Evolutionary conservation across 2,888 invertebrate species (phyloP).

Genomic region (Erebia aethiops): DNA sequence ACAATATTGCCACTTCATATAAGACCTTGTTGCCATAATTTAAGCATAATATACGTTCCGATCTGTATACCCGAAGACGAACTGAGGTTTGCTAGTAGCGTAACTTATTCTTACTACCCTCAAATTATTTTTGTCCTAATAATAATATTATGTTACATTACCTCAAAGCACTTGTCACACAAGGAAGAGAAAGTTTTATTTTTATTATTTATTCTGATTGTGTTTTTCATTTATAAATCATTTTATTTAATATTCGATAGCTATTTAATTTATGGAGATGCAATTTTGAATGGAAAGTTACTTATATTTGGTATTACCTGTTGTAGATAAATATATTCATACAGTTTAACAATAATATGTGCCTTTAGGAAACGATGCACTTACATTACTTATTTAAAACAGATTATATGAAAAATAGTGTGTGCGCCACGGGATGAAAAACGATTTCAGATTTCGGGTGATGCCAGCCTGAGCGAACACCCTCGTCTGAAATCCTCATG

Average conservation of each 20-base stretch:
- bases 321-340: slow-evolving; percentile 40
- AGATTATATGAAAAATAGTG: too few relatives aligned
- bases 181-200: slow-evolving; percentile 42
- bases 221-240: slow-evolving; percentile 37
- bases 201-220: slow-evolving; percentile 38
- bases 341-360: slow-evolving; percentile 43
- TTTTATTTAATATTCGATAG: slow-evolving; percentile 33
- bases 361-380: slow-evolving; percentile 25
- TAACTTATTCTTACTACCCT: background rate
- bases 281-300: slow-evolving; percentile 39
- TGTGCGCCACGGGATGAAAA: too few relatives aligned
- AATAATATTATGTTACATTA: slow-evolving; percentile 33
- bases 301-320: slow-evolving; percentile 40
- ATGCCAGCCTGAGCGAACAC: too few relatives aligned
- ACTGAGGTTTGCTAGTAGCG: background rate
- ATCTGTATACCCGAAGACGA: background rate
- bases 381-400: background rate
- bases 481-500: too few relatives aligned
- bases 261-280: slow-evolving; percentile 35
- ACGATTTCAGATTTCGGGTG: too few relatives aligned
- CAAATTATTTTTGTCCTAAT: background rate
- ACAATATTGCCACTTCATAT: slow-evolving; percentile 2
- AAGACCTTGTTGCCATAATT: slow-evolving; percentile 7
- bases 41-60: slow-evolving; percentile 8
- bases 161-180: slow-evolving; percentile 50